These are phyloP conservation scores for Siderastrea radians DNA, from an alignment of 92 coral and sea anemone species.

Conservation along the genomic window DNA sequence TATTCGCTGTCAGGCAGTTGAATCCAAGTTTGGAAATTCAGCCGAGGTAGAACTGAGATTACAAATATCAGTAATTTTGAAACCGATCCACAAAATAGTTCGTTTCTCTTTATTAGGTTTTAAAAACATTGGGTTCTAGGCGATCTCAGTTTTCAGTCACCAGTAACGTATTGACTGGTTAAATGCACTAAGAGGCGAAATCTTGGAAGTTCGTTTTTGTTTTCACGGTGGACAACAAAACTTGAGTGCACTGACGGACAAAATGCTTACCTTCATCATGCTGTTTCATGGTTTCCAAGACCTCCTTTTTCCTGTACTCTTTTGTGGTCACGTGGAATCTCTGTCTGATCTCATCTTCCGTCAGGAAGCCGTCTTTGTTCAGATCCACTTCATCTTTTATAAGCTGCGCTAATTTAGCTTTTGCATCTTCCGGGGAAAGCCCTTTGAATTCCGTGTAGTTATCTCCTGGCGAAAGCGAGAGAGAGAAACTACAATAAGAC, in stretches of 20 bases:
- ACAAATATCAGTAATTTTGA: too few relatives aligned
- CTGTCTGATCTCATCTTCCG: conserved; percentile 85
- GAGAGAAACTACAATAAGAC: background rate
- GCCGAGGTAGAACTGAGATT: too few relatives aligned
- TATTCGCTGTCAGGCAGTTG: too few relatives aligned
- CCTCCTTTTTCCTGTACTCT: conserved; percentile 80
- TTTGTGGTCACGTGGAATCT: conserved; percentile 72
- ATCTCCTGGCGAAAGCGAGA: conserved; percentile 61
- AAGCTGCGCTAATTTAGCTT: conserved; percentile 73
- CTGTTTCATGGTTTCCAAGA: conserved; percentile 75
- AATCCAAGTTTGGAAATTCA: too few relatives aligned
- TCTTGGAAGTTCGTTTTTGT: too few relatives aligned
- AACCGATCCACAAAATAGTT: too few relatives aligned
- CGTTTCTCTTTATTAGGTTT: too few relatives aligned
- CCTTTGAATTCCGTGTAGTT: conserved; percentile 83
- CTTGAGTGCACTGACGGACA: background rate
- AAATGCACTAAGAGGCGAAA: too few relatives aligned
- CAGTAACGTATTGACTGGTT: too few relatives aligned
- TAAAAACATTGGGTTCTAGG: too few relatives aligned
- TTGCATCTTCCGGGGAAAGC: conserved; percentile 76
- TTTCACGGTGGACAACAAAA: background rate
- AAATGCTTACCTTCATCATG: conserved; percentile 83
- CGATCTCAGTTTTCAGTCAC: too few relatives aligned
- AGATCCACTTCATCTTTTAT: conserved; percentile 80
- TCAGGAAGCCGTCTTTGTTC: conserved; percentile 84